Base-by-base conservation (phyloP, 2,888 invertebrate species). In the Mechanitis messenoides region DNA sequence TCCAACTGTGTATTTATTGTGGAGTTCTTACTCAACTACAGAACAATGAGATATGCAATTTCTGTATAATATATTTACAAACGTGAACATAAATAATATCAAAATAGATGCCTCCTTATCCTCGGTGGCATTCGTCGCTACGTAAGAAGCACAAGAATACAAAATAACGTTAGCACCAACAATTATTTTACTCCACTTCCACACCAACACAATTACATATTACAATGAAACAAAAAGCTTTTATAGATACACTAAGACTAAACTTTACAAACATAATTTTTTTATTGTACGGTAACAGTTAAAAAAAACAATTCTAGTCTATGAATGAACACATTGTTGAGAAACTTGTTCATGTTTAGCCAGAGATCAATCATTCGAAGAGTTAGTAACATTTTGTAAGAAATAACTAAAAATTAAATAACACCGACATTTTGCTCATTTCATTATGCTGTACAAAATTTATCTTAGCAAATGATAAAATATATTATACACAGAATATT, bases 21-120 rank as follows among this genome's bases (percentile, higher is more conserved):
- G 81, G 81, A 83, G 61, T 68, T 69, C 79, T 81, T 83, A 83
- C 73, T 76, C 82, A 84, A 72, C 82, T 87, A 87, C 79, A 79
- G 84, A 87, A 87, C 85, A 86, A 82, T 83, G 83, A 84, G 89
- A 90, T 89, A 90, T 90, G 89, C 84, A 76, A 76, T 81, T 86
- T 88, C 79, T 84, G 80, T 86, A 81, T 78, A 78, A 71, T 77
- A 75, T 85, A 88, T 88, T 84, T 88, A 90, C 87, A 88, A 87
- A 86, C 81, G 73, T 80, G 78, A 87, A 85, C 85, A 85, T 89
- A 88, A 87, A 88, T 87, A 84, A 86, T 88, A 90, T 85, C 84
- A 88, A 88, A 88, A 87, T 88, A 87, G 84, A 79, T 80, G 72
- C 59, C 69, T 70, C 72, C 65, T 70, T 63, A 68, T 55, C 58